A percentile compares a stretch with the other conserved stretches of the same genome.
Evolutionary conservation across 2,113 vertebrate genomes (phyloP).

Genomic region (Trichechus manatus): DNA sequence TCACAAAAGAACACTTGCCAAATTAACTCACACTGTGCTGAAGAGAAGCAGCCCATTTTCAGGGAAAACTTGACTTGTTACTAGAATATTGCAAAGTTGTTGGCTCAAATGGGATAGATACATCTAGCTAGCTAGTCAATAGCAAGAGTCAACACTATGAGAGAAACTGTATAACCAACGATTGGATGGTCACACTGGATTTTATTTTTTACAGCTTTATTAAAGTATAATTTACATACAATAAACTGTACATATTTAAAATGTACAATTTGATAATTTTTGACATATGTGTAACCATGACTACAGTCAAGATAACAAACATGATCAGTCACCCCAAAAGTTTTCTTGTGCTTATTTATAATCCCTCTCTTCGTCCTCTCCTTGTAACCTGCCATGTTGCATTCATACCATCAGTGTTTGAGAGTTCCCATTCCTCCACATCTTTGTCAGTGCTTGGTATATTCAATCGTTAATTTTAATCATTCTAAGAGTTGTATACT

Average conservation of each 20-base stretch:
- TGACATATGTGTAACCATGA: background rate
- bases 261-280: background rate
- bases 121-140: no score
- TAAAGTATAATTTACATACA: background rate
- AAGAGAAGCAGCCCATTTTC: background rate
- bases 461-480: background rate
- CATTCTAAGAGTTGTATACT: background rate
- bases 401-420: background rate
- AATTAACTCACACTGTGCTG: background rate
- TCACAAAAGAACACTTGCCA: background rate
- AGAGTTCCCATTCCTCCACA: background rate
- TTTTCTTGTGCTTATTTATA: background rate
- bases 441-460: background rate
- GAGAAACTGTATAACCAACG: background rate
- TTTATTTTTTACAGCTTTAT: constrained; percentile 3
- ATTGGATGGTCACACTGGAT: background rate
- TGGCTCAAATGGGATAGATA: background rate
- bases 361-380: background rate
- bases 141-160: background rate
- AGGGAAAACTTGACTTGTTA: background rate
- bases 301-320: background rate
- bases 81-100: background rate
- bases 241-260: background rate
- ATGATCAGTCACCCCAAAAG: background rate
- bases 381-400: background rate